Evolutionary conservation across 2,113 vertebrate species (phyloP), one percentile per base, ranked within the genome.

Genomic region (Vireo altiloquus): DNA sequence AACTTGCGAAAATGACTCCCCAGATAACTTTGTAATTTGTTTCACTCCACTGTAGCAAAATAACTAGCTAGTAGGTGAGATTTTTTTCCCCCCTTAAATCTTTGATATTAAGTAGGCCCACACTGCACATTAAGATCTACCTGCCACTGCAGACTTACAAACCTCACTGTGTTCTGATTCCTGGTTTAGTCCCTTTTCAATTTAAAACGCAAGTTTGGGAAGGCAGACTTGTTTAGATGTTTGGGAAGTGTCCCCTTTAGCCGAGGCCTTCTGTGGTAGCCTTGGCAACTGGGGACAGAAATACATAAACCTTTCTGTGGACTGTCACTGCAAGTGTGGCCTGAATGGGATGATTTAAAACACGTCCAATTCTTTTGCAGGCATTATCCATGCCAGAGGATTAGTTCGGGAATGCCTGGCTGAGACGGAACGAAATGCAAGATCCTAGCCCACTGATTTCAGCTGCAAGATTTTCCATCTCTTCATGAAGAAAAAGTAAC

Each of bases 321-420:
- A 60, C 24, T 89, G 78, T 76, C 66, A 52, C 4, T 79, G 76
- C n/a, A 16, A 39, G 13, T 19, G 68, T 89, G 66, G 90, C 74
- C 79, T 50, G 77, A 78, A 59, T 13, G 59, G 82, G 76, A 22
- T 76, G 70, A 82, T 70, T 78, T 78, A 31, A 82, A 91, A 31
- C 11, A 14, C 1, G 9, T 56, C 42, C 54, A 25, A 59, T 89
- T 96, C 59, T 79, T 92, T 91, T 81, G 42, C 89, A 99, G 99
- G 99, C 82, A 99, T 99, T 79, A 99, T 99, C 89, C 99, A 99
- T 7, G 99, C 99, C 6, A 98, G 99, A 97, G 99, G 99, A 44
- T 96, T 99, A 96, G 99, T 99, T 72, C 99, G 99, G 30, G 99
- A 99, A 82, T 99, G 99, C 96, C 94, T 99, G 98, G 99, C 99